These are phyloP conservation scores for Anguilla obscura DNA, from an alignment of 2,797 vertebrate species.

Conservation along the genomic window DNA sequence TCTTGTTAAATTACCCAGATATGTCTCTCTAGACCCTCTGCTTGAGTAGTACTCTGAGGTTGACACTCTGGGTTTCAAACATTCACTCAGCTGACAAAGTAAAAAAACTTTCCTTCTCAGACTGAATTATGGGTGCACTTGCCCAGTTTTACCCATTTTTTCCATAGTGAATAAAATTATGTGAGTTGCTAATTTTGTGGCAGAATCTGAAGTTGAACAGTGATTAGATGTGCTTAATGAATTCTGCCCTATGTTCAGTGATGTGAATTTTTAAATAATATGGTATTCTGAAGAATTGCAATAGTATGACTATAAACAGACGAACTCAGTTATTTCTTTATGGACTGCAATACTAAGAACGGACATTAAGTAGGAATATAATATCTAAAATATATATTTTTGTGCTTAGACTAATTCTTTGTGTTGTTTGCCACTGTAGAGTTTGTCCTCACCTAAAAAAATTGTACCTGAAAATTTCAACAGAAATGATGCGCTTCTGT, in stretches of 20 bases:
- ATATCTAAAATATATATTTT: not conserved
- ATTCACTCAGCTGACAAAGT: not conserved
- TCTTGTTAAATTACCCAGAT: not conserved
- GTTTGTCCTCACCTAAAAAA: not conserved
- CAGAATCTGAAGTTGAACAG: not conserved
- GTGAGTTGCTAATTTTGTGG: not conserved
- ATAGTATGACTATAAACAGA: not conserved
- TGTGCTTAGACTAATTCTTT: not conserved
- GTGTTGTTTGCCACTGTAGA: not conserved
- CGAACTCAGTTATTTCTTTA: no score
- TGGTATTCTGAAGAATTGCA: not conserved
- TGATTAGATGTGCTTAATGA: not conserved
- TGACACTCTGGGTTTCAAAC: not conserved
- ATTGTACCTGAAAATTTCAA: not conserved
- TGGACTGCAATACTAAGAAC: not conserved
- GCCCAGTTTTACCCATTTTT: not conserved
- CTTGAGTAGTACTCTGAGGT: not conserved
- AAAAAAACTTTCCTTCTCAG: not conserved
- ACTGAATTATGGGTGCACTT: not conserved
- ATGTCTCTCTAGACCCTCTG: not conserved
- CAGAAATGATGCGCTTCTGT: not conserved
- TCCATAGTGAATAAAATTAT: not conserved
- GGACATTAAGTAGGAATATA: not conserved
- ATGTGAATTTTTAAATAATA: not conserved
- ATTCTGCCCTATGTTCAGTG: not conserved